A percentile compares a stretch with the other conserved stretches of the same genome.
Evolutionary conservation across 2,113 vertebrate genomes (phyloP).

Genomic region (Puma concolor): DNA sequence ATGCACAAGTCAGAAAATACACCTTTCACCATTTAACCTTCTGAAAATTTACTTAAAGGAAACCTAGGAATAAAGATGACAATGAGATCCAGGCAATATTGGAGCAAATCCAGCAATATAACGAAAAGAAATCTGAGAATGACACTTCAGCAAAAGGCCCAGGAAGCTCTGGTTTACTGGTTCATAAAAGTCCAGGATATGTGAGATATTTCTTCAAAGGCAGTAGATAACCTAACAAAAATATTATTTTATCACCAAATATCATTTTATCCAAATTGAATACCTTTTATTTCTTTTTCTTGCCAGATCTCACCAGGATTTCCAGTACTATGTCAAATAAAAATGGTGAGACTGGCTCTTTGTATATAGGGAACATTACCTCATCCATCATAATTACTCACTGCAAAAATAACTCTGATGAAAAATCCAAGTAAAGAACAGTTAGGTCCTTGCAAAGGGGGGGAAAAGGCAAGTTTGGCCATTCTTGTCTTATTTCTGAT

Average conservation of each 20-base stretch:
- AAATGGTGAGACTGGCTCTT: not conserved
- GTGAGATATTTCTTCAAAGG: not conserved
- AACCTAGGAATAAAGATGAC: not conserved
- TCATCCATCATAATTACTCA: not conserved
- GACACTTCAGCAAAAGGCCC: not conserved
- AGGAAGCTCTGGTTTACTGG: not conserved
- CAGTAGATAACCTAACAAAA: not conserved
- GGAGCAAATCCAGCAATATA: not conserved
- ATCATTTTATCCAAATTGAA: not conserved
- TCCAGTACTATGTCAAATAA: not conserved
- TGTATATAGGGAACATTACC: not conserved
- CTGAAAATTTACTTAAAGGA: not conserved
- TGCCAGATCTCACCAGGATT: not conserved
- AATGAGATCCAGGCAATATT: not conserved
- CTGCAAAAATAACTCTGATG: not conserved
- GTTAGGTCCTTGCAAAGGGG: no score
- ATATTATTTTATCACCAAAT: not conserved
- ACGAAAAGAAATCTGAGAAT: not conserved
- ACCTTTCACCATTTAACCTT: not conserved
- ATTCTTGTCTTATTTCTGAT: not conserved
- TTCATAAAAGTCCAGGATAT: not conserved
- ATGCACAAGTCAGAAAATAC: not conserved
- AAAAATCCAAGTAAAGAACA: not conserved
- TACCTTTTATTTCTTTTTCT: not conserved
- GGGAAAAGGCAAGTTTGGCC: not conserved